Conservation (phyloP, 37 sponge, comb jelly and placozoan species). For the Cliona cf. orientalis region DNA sequence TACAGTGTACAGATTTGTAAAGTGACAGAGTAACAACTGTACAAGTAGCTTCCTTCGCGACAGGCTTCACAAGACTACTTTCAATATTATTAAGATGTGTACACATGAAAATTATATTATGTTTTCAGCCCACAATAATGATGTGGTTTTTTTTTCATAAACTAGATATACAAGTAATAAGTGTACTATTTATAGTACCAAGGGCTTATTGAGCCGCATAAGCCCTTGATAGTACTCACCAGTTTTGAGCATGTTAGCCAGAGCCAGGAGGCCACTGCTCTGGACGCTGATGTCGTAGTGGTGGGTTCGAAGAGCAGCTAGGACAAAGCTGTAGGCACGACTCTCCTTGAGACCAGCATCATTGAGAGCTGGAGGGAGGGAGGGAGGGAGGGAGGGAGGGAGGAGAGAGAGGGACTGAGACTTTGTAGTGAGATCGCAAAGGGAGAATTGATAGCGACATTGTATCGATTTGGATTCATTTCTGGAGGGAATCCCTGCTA, state of each 20-base stretch:
- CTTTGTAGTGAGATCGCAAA: background rate
- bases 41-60: too few species aligned
- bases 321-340: constrained; percentile 12
- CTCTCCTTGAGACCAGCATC: constrained; percentile 19
- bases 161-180: too few species aligned
- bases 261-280: constrained; percentile 38
- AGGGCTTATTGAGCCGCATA: background rate
- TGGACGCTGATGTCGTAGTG: background rate
- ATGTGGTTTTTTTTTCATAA: too few species aligned
- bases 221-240: background rate
- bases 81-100: too few species aligned
- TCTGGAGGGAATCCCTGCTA: background rate
- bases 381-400: background rate
- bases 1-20: too few species aligned
- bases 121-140: too few species aligned
- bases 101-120: too few species aligned
- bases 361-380: constrained; percentile 18
- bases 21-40: too few species aligned
- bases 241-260: constrained; percentile 25
- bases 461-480: background rate
- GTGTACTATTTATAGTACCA: background rate
- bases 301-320: background rate
- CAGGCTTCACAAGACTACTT: too few species aligned
- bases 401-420: background rate
- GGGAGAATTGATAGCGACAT: background rate